Evolutionary conservation across 2,797 vertebrate genomes (phyloP), one percentile per base, ranked within the genome.

Genomic region (Danio tinwini): DNA sequence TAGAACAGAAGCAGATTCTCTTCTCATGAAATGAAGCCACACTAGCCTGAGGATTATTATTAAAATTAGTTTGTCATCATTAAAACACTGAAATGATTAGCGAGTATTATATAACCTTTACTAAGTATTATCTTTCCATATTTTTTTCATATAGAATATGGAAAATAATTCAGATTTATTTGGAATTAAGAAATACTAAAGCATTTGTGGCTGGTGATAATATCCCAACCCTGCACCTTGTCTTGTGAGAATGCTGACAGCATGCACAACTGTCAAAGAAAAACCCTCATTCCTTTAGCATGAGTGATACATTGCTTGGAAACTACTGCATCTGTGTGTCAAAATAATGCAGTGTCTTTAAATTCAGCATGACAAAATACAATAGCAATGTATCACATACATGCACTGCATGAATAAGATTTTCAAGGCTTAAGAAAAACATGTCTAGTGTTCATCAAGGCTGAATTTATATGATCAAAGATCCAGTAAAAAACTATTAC

Each of bases 1-100:
- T 17, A 37, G 56, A 65, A 59, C 59, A 72, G 53, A 81, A 73
- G 68, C 53, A 53, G 40, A 70, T 53, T 53, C 16, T 37, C 67
- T 40, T 70, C 16, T 53, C 37, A 13, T 70, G 68, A 71, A 71
- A 55, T 55, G 39, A 53, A 53, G 49, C 29, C 67, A 69, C 16
- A 53, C 10, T 10, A 37, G 82, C 82, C 67, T 74, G 17, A 82
- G 88, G 85, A 76, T 88, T 83, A 86, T 81, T 84, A 74, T 86
- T 83, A 83, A 90, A 91, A 89, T 87, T 0, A 87, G 76, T 88
- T 85, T 68, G 86, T 74, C 56, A 86, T 86, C 78, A 87, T 85
- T 40, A 69, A 75, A 17, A 76, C 19, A 39, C 37, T 29, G 69
- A 50, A 56, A 2, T 65, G 21, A 37, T 21, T 74, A 58, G 6